Evolutionary conservation across 2,113 vertebrate genomes (phyloP).

Genomic region (Leptocoma aspasia): DNA sequence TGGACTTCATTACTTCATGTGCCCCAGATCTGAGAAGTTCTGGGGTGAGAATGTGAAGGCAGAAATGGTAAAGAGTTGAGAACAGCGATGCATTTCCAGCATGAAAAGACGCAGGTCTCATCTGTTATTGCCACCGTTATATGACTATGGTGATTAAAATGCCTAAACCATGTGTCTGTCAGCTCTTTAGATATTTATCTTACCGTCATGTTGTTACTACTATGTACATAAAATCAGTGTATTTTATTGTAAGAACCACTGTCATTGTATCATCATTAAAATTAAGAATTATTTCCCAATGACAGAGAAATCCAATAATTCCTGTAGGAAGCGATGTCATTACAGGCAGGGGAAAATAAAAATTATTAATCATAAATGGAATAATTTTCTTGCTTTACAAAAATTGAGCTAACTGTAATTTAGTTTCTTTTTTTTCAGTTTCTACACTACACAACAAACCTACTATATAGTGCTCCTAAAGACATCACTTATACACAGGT

Average conservation of each 20-base stretch:
- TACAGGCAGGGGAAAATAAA: background rate
- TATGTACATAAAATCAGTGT: background rate
- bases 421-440: background rate
- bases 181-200: background rate
- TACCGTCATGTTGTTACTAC: fast-evolving
- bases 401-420: background rate
- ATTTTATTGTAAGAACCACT: background rate
- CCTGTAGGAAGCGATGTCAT: too few species aligned
- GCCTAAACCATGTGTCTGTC: background rate
- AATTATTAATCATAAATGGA: background rate
- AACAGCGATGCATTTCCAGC: background rate
- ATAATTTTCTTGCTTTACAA: background rate
- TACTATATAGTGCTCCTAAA: background rate
- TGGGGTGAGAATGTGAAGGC: background rate
- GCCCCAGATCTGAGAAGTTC: background rate
- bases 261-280: background rate
- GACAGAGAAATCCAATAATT: background rate
- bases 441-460: background rate
- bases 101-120: background rate
- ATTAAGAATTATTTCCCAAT: background rate
- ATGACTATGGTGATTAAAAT: background rate
- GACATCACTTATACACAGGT: background rate
- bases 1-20: background rate
- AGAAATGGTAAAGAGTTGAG: background rate
- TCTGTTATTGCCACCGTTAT: background rate